Evolutionary conservation across 2,888 invertebrate species (phyloP), one percentile per base, ranked within the genome.

Genomic region (Drosophila longiperda): DNA sequence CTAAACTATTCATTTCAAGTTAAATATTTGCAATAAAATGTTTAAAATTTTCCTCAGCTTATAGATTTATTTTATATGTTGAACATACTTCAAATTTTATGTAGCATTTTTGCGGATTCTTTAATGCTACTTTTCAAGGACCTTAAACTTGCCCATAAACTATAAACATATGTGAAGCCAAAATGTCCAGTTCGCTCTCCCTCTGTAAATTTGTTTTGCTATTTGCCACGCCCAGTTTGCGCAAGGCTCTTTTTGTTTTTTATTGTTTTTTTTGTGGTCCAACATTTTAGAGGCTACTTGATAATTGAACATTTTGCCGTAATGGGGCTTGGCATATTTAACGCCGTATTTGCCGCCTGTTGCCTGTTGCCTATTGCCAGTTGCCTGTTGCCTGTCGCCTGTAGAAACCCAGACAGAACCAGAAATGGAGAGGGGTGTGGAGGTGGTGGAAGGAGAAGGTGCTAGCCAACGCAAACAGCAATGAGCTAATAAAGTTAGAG

Each of bases 241-340:
- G 5, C 4, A 5, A 26, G 15, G 48, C 9, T n/a, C n/a, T 1
- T 40, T 49, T 60, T 29, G 29, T 48, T 49, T 58, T 33, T 42
- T 3, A 6, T 1, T 33, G 12, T 11, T 3, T 15, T 54, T 29
- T 48, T 49, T 75, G 68, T 45, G 68, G 63, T 57, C 48, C 32
- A 54, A 62, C 74, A 74, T 71, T 75, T 82, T 79, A 66, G 72
- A 70, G 66, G 66, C 81, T 69, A 58, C 52, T 83, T 71, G 75
- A 62, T 89, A 83, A 89, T 83, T 78, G 71, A 89, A 81, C 82
- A 89, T 87, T 83, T 89, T 83, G 87, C 87, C 87, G 78, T 78
- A 83, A 83, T 73, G 83, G 64, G 73, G 83, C 59, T 53, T 58
- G 49, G 61, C 72, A 62, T 54, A 60, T 70, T 70, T 55, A 64